Conservation (phyloP, 2,888 invertebrate species). For the Azorinus chamasolen region DNA sequence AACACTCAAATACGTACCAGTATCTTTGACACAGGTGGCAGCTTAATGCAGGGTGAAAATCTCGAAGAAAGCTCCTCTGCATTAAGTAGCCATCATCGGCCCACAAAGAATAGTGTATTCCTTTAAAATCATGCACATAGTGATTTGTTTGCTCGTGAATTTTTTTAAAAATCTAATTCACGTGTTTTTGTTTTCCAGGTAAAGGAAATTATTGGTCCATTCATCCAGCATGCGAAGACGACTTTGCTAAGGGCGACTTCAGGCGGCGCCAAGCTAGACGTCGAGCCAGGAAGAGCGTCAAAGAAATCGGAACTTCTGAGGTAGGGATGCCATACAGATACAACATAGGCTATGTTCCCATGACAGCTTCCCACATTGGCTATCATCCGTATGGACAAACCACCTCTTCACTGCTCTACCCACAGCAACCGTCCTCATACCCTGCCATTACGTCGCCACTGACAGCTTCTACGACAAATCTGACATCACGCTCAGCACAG, state of each 20-base stretch:
- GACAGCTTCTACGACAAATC: slow-evolving; percentile 2
- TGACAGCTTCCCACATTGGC: slow-evolving; percentile 70
- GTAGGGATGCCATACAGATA: slow-evolving; percentile 32
- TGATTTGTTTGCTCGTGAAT: no score
- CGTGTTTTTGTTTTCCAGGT: slow-evolving; percentile 87
- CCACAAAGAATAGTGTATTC: no score
- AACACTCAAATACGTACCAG: no score
- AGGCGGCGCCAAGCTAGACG: slow-evolving; percentile 97
- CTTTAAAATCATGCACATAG: no score
- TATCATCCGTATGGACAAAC: slow-evolving; percentile 58
- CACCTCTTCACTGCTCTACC: slow-evolving; percentile 24
- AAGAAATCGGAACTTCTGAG: slow-evolving; percentile 20
- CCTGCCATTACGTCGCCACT: slow-evolving; percentile 2
- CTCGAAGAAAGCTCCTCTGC: no score
- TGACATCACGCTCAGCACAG: not conserved
- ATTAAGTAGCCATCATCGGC: no score
- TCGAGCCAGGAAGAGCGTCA: slow-evolving; percentile 88
- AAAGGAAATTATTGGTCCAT: slow-evolving; percentile 99
- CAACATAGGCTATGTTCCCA: slow-evolving; percentile 73
- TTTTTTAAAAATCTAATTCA: no score
- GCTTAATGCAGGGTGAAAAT: no score
- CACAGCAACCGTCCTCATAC: slow-evolving; percentile 17
- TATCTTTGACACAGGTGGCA: no score
- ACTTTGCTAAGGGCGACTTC: slow-evolving; percentile 98
- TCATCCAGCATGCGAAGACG: slow-evolving; percentile 98